Evolutionary conservation across 1,140 invertebrate genomes (phyloP).

Genomic region (Cataglyphis hispanica): DNA sequence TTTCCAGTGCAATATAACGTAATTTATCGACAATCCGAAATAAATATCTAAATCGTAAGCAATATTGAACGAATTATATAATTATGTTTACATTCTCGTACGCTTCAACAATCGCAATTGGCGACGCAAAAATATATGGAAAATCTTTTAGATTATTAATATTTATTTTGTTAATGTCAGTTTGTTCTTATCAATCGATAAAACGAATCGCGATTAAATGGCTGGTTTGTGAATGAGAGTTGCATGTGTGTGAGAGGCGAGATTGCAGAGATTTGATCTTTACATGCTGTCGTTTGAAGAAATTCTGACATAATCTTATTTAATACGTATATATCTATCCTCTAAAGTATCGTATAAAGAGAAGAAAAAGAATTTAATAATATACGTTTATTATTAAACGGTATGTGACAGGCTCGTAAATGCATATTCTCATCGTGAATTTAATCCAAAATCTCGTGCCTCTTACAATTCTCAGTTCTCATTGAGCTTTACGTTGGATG

Average conservation of each 20-base stretch:
- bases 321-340: neutral
- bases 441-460: slow-evolving; percentile 8
- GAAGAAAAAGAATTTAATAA: slow-evolving; percentile 4
- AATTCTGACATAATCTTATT: neutral
- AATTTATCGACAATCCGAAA: slow-evolving; percentile 18
- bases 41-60: slow-evolving; percentile 11
- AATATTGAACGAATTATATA: neutral
- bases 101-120: neutral
- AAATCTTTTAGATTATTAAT: slow-evolving; percentile 27
- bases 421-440: neutral
- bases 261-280: too few species aligned
- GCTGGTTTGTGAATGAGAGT: neutral
- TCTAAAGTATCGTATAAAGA: neutral
- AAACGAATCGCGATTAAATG: slow-evolving; percentile 47
- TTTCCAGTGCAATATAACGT: neutral
- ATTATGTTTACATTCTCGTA: slow-evolving; percentile 16
- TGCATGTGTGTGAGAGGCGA: too few species aligned
- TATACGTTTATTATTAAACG: neutral
- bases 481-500: neutral
- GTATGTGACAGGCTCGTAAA: neutral
- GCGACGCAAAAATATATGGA: neutral
- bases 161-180: slow-evolving; percentile 18
- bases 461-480: slow-evolving; percentile 23
- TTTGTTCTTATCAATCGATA: slow-evolving; percentile 1
- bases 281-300: neutral